Conservation (phyloP, 2,113 vertebrate species). For the Megalops atlanticus region DNA sequence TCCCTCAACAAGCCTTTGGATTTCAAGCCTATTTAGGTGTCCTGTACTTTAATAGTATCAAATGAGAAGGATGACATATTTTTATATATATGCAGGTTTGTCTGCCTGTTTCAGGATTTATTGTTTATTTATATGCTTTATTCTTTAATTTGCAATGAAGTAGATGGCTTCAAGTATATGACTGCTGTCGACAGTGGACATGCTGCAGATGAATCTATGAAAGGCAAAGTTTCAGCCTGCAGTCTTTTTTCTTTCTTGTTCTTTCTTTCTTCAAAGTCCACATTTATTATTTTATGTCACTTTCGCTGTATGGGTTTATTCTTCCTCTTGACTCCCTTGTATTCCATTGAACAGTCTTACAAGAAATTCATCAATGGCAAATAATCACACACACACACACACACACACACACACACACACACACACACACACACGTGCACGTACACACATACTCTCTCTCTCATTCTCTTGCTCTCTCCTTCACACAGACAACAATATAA, state of each 20-base stretch:
- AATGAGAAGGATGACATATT: too few relatives aligned
- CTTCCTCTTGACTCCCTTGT: background rate
- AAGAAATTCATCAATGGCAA: background rate
- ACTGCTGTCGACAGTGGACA: background rate
- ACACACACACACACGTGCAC: background rate
- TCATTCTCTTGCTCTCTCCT: too few relatives aligned
- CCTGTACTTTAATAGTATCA: too few relatives aligned
- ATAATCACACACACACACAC: background rate
- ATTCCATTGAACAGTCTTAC: too few relatives aligned
- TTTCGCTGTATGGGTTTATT: background rate
- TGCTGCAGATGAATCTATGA: background rate
- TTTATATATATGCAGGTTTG: too few relatives aligned
- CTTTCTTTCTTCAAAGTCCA: background rate
- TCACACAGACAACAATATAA: slow-evolving; percentile 6
- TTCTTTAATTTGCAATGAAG: too few relatives aligned
- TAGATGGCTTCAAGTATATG: background rate
- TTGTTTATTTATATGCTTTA: too few relatives aligned
- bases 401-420: background rate
- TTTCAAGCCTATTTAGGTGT: too few relatives aligned
- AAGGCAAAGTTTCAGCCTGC: background rate
- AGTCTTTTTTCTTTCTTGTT: too few relatives aligned
- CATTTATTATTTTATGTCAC: background rate
- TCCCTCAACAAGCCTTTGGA: too few relatives aligned
- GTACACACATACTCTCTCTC: background rate
- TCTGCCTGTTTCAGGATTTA: too few relatives aligned